These are phyloP conservation scores for Crocidura indochinensis DNA, from an alignment of 2,797 vertebrate genomes.

Conservation along the genomic window DNA sequence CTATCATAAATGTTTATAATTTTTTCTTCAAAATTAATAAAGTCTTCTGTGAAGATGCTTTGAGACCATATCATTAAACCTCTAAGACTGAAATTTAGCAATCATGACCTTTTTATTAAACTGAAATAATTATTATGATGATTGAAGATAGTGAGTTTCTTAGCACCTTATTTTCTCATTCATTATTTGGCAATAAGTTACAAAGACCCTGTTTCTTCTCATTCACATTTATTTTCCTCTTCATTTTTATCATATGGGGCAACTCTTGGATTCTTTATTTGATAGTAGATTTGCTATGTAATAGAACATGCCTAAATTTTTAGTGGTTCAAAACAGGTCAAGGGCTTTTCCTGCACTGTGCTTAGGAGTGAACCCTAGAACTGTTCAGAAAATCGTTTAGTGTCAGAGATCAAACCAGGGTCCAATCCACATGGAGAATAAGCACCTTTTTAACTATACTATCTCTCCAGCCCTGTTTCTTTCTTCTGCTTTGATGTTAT, in stretches of 20 bases:
- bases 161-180: not conserved
- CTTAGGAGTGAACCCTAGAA: no score
- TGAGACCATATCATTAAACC: not conserved
- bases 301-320: not conserved
- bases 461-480: not conserved
- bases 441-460: not conserved
- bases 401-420: not conserved
- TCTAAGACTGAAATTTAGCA: not conserved
- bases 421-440: no score
- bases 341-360: no score
- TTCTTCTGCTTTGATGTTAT: not conserved
- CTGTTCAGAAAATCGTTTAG: not conserved
- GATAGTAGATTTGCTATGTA: not conserved
- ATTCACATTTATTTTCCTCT: no score
- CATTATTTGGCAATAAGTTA: not conserved
- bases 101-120: not conserved
- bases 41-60: not conserved
- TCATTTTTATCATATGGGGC: not conserved
- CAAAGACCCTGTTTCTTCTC: not conserved
- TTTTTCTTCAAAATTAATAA: slow-evolving; percentile 8
- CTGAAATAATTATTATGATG: not conserved
- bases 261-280: slow-evolving; percentile 10
- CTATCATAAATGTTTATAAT: not conserved
- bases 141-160: not conserved
- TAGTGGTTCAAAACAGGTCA: not conserved